These are phyloP conservation scores for Luscinia megarhynchos DNA, from an alignment of 2,797 vertebrate genomes.

Conservation along the genomic window DNA sequence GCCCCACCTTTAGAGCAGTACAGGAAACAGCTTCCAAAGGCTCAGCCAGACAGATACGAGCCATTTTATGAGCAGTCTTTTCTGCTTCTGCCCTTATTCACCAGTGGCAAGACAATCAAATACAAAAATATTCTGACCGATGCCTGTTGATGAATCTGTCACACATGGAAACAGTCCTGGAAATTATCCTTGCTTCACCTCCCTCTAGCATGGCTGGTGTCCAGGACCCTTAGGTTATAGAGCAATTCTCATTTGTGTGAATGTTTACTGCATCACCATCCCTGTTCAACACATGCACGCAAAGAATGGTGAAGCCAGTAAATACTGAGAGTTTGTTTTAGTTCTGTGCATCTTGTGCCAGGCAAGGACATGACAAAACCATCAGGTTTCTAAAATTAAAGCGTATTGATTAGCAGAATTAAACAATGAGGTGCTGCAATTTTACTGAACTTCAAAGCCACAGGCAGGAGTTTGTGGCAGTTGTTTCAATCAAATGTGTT, in stretches of 20 bases:
- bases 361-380: background rate
- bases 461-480: background rate
- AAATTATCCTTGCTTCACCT: background rate
- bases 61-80: background rate
- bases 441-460: conserved; percentile 1
- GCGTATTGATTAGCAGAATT: background rate
- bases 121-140: background rate
- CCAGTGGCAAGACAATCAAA: background rate
- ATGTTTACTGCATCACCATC: background rate
- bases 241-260: background rate
- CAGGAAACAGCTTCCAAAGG: background rate
- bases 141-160: background rate
- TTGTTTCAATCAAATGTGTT: background rate
- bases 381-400: background rate
- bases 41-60: background rate
- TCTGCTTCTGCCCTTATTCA: background rate
- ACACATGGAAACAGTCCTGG: background rate
- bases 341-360: background rate
- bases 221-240: background rate
- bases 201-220: background rate
- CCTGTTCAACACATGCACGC: background rate
- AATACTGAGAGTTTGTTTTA: background rate
- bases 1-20: background rate
- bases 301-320: background rate
- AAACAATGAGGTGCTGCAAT: background rate